Percentiles rank a stretch among this genome's conserved stretches.
Evolutionary conservation across 2,113 vertebrate genomes (phyloP).

Genomic region (Clarias magur): DNA sequence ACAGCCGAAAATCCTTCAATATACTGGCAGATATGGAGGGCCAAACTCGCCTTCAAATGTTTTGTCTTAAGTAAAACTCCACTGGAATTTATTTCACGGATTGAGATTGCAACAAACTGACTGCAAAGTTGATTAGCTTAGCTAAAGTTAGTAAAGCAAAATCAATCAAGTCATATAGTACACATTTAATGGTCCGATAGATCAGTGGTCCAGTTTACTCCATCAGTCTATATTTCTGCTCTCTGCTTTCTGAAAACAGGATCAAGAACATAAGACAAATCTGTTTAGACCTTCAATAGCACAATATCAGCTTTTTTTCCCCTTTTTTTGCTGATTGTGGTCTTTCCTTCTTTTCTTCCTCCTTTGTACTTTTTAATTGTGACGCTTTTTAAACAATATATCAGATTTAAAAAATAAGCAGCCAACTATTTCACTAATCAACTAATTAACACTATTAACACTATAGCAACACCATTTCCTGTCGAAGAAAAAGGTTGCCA

Average conservation of each 20-base stretch:
- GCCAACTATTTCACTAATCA: not conserved
- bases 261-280: not conserved
- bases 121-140: not conserved
- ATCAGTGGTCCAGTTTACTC: not conserved
- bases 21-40: too few relatives aligned
- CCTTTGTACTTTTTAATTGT: not conserved
- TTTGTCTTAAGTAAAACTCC: too few relatives aligned
- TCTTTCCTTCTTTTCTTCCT: not conserved
- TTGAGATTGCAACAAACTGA: not conserved
- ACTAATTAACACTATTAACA: not conserved
- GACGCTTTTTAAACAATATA: not conserved
- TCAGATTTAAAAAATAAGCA: not conserved
- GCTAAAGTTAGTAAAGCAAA: not conserved
- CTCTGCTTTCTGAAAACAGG: not conserved
- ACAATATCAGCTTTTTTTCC: not conserved
- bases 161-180: not conserved
- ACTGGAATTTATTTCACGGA: not conserved
- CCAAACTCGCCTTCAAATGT: too few relatives aligned
- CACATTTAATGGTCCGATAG: not conserved
- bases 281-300: not conserved
- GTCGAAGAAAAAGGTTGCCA: too few relatives aligned
- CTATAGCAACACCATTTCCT: too few relatives aligned
- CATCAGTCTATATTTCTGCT: not conserved
- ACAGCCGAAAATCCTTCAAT: not conserved
- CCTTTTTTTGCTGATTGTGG: not conserved